A percentile compares a stretch with the other conserved stretches of the same genome.
These are phyloP conservation scores for Augochlorella aurata DNA, from an alignment of 2,888 invertebrate genomes.

Conservation along the genomic window DNA sequence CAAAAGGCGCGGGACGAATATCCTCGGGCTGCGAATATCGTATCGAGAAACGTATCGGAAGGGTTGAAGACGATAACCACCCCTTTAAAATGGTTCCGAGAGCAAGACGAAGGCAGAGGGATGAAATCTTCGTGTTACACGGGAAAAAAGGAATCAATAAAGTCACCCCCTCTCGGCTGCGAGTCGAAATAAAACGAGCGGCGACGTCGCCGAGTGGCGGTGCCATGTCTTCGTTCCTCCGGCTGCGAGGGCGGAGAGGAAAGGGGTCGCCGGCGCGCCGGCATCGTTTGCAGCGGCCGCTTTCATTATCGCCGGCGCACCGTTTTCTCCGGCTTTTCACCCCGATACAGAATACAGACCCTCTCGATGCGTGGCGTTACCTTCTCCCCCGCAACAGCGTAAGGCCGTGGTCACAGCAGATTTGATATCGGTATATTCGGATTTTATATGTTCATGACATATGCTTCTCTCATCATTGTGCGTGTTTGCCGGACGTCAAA, in stretches of 20 bases:
- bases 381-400: too few species aligned
- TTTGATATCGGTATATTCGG: too few species aligned
- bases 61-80: not conserved
- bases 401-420: too few species aligned
- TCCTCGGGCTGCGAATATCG: not conserved
- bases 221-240: conserved; percentile 58
- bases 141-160: conserved; percentile 63
- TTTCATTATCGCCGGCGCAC: conserved; percentile 34
- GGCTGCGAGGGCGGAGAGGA: not conserved
- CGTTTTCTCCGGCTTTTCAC: not conserved
- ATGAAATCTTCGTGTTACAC: conserved; percentile 30
- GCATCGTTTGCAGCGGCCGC: conserved; percentile 26
- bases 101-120: not conserved
- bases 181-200: conserved; percentile 65
- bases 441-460: too few species aligned
- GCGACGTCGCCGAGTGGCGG: conserved; percentile 73
- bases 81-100: not conserved
- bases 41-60: not conserved
- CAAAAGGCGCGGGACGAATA: not conserved
- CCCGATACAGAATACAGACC: not conserved
- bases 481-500: too few species aligned
- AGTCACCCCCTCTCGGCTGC: conserved; percentile 53
- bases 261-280: conserved; percentile 7
- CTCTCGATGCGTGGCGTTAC: conserved; percentile 3
- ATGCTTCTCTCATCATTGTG: too few species aligned